A percentile compares a stretch with the other conserved stretches of the same genome.
phyloP scores from a whole-genome alignment of 2,113 vertebrate species.

The Muscicapa adusta region DNA sequence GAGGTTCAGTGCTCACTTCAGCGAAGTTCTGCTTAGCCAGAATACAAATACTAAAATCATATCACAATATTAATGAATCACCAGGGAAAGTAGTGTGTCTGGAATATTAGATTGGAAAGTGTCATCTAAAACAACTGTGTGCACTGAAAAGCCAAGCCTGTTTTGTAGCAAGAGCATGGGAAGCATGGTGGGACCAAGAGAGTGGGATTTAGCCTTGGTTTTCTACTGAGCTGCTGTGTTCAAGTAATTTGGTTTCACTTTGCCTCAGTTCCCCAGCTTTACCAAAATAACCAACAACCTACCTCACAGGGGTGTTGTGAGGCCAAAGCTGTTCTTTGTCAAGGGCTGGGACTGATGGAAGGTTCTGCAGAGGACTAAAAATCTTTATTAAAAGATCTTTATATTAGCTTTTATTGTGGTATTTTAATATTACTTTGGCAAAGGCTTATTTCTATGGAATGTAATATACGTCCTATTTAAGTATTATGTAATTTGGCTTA shows the following conservation, averaged over 20 bases:
- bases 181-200: neutral
- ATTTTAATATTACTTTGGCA: conserved; percentile 11
- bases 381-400: neutral
- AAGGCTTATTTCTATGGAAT: conserved; percentile 5
- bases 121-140: neutral
- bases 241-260: neutral
- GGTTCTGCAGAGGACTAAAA: neutral
- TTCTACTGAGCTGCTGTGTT: neutral
- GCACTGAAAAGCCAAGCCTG: neutral
- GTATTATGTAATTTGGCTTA: neutral
- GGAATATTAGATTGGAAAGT: neutral
- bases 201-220: neutral
- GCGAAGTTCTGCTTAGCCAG: neutral
- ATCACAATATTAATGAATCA: neutral
- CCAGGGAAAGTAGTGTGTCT: neutral
- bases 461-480: neutral
- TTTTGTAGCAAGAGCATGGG: neutral
- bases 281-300: conserved; percentile 7
- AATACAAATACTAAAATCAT: neutral
- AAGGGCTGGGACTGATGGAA: neutral
- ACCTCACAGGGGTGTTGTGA: conserved; percentile 48
- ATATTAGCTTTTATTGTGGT: neutral
- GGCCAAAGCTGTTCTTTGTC: conserved; percentile 16
- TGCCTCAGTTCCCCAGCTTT: neutral
- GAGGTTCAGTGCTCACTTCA: neutral